Conservation (phyloP, 2,888 invertebrate species). For the Rhorus exstirpatorius region DNA sequence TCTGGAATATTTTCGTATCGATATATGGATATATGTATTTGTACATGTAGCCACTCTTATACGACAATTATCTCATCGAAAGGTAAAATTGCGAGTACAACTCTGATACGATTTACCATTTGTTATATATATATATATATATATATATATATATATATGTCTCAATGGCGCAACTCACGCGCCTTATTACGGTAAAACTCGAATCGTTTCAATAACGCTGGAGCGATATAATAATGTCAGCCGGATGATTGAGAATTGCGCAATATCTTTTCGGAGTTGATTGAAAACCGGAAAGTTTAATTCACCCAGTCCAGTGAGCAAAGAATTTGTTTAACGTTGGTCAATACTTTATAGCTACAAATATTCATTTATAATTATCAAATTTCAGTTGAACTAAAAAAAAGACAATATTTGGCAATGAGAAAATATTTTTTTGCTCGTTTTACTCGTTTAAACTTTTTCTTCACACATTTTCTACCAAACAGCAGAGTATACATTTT, state of each 20-base stretch:
- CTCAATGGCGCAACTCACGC: constrained; percentile 39
- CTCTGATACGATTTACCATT: constrained; percentile 43
- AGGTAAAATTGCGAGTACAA: constrained; percentile 31
- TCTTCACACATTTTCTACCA: background rate
- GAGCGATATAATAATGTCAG: constrained; percentile 20
- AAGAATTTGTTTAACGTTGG: no score
- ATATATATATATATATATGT: no score
- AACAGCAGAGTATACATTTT: background rate
- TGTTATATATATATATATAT: no score
- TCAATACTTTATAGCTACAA: background rate
- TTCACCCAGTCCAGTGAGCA: background rate
- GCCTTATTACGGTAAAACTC: constrained; percentile 26
- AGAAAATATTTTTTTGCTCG: no score
- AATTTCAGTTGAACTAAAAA: no score
- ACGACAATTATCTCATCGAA: constrained; percentile 56
- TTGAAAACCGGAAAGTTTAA: constrained; percentile 36
- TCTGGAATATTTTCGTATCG: background rate
- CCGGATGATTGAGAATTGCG: constrained; percentile 47
- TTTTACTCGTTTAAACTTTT: no score
- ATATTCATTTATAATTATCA: no score
- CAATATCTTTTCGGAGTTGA: constrained; percentile 31
- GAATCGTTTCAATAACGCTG: background rate
- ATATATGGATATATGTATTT: background rate
- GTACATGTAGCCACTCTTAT: background rate
- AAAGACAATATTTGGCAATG: no score